Evolutionary conservation across 2,113 vertebrate species (phyloP).

Genomic region (Platichthys flesus): DNA sequence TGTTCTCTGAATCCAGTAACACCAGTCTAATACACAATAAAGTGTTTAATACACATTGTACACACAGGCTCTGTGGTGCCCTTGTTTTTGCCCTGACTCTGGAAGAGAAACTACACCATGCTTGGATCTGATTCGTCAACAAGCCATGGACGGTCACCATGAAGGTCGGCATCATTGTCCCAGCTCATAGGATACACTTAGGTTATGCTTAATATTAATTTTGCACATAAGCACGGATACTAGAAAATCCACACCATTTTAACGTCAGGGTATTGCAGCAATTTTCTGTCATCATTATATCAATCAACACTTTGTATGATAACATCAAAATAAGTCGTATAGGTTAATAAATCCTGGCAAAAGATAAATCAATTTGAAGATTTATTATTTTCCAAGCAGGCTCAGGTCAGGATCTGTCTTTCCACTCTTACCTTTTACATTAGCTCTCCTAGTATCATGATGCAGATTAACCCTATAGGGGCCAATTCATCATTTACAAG

Average conservation of each 20-base stretch:
- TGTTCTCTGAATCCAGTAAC: too few species aligned
- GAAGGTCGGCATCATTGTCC: neutral
- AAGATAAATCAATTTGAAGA: neutral
- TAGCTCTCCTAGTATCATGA: conserved; percentile 19
- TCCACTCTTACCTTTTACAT: conserved; percentile 33
- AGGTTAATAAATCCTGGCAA: too few species aligned
- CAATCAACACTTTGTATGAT: neutral
- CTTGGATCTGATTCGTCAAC: neutral
- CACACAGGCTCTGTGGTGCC: neutral
- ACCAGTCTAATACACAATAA: too few species aligned
- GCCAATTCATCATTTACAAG: conserved; percentile 21
- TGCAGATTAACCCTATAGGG: conserved; percentile 16
- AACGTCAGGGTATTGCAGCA: neutral
- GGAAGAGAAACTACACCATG: neutral
- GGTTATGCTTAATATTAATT: too few species aligned
- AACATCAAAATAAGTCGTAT: too few species aligned
- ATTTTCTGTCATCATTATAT: neutral
- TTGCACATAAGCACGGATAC: too few species aligned
- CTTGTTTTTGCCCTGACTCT: neutral
- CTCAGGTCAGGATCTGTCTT: conserved; percentile 2
- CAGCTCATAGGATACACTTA: neutral
- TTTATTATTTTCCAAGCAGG: neutral
- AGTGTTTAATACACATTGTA: neutral
- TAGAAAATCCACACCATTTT: too few species aligned
- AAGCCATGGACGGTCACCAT: neutral